Percentiles rank a stretch among this genome's conserved stretches.
Conservation (phyloP, 2,113 vertebrate genomes). For the Oncorhynchus mykiss region DNA sequence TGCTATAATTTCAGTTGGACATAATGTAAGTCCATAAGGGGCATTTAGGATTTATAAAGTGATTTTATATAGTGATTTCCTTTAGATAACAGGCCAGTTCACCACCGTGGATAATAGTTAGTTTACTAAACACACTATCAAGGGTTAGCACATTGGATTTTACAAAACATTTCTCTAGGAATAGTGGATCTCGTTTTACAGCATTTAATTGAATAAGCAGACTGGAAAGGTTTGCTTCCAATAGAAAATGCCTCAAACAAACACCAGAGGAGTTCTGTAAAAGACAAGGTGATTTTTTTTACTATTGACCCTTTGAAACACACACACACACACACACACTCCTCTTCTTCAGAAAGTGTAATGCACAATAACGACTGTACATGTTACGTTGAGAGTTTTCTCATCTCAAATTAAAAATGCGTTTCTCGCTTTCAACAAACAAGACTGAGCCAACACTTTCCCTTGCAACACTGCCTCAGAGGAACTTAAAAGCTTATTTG, state of each 20-base stretch:
- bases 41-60: constrained; percentile 35
- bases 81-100: background rate
- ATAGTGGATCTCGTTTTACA: constrained; percentile 8
- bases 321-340: background rate
- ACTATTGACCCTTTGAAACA: background rate
- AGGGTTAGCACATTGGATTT: background rate
- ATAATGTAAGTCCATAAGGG: constrained; percentile 1
- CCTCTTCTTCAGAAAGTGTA: background rate
- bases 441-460: background rate
- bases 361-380: background rate
- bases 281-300: background rate
- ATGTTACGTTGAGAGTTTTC: too few species aligned
- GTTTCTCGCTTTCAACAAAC: background rate
- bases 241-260: constrained; percentile 17
- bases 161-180: constrained; percentile 1
- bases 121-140: background rate
- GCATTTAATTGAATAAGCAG: constrained; percentile 41
- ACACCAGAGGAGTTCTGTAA: constrained; percentile 7
- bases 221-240: constrained; percentile 31
- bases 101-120: background rate
- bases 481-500: constrained; percentile 55
- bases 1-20: background rate
- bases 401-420: too few species aligned
- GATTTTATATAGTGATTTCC: too few species aligned
- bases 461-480: background rate